Evolutionary conservation across 2,113 vertebrate genomes (phyloP).

Genomic region (Procavia capensis): DNA sequence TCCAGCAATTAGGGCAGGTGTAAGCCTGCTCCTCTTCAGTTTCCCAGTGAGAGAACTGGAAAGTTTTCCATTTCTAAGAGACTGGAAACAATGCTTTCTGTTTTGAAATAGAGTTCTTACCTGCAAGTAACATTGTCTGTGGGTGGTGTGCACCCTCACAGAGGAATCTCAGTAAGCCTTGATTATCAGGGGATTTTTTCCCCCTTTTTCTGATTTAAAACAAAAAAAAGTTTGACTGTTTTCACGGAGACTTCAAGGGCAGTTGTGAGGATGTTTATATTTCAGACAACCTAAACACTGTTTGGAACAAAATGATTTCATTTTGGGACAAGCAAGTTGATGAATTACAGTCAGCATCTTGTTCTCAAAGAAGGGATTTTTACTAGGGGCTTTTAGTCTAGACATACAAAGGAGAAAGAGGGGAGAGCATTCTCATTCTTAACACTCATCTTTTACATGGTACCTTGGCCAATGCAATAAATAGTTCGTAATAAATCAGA

Average conservation of each 20-base stretch:
- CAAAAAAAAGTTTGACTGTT: slow-evolving; percentile 66
- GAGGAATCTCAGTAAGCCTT: slow-evolving; percentile 29
- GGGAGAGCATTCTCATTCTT: not conserved
- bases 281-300: slow-evolving; percentile 79
- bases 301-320: slow-evolving; percentile 80
- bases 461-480: slow-evolving; percentile 59
- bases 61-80: slow-evolving; percentile 23
- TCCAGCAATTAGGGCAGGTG: not conserved
- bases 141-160: not conserved
- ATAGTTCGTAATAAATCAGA: slow-evolving; percentile 73
- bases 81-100: slow-evolving; percentile 48
- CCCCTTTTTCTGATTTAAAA: not conserved
- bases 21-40: slow-evolving; percentile 22
- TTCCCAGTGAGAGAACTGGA: not conserved
- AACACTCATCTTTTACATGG: slow-evolving; percentile 48
- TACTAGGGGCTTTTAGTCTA: slow-evolving; percentile 67
- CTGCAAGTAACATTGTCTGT: not conserved
- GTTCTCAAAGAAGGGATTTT: slow-evolving; percentile 72
- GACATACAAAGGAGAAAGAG: slow-evolving; percentile 44
- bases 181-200: slow-evolving; percentile 30
- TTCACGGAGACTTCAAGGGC: slow-evolving; percentile 77
- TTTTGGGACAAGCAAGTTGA: slow-evolving; percentile 70
- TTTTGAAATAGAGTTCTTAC: not conserved
- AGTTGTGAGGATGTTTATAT: slow-evolving; percentile 71
- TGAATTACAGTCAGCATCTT: slow-evolving; percentile 68